A percentile compares a stretch with the other conserved stretches of the same genome.
Evolutionary conservation across 2,797 vertebrate species (phyloP).

Genomic region (Parambassis ranga): DNA sequence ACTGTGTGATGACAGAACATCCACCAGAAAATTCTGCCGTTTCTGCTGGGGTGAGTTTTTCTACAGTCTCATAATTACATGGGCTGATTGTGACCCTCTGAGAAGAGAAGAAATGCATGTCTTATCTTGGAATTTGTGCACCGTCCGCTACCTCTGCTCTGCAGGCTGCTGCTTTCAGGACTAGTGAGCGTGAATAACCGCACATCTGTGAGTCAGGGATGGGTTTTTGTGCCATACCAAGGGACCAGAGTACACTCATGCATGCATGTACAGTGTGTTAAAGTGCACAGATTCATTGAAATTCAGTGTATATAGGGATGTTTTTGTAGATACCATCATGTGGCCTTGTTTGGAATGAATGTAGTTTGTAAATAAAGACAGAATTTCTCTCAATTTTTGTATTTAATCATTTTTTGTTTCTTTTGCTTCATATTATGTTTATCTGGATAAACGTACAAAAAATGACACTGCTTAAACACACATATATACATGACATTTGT

Average conservation of each 20-base stretch:
- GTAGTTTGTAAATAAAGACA: conserved; percentile 72
- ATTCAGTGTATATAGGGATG: conserved; percentile 48
- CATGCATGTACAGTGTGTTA: conserved; percentile 11
- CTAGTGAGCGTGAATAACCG: conserved; percentile 1
- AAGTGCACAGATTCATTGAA: conserved; percentile 21
- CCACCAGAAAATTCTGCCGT: neutral
- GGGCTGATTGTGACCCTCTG: neutral
- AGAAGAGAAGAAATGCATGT: neutral
- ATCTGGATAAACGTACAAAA: too few species aligned
- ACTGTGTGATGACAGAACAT: neutral
- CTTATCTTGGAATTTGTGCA: conserved; percentile 3
- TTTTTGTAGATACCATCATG: conserved; percentile 56
- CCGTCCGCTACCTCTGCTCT: conserved; percentile 8
- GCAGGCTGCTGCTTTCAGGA: conserved; percentile 1
- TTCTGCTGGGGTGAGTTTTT: neutral
- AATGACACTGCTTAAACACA: too few species aligned
- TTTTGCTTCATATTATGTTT: too few species aligned
- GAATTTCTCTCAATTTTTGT: conserved; percentile 4
- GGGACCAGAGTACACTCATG: conserved; percentile 34
- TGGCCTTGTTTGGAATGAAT: conserved; percentile 75
- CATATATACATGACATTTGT: too few species aligned
- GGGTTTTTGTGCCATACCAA: neutral
- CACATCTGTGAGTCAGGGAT: neutral
- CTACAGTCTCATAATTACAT: neutral
- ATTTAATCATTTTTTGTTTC: neutral